phyloP scores from a whole-genome alignment of 2,113 vertebrate genomes.

The Poecilia latipinna region DNA sequence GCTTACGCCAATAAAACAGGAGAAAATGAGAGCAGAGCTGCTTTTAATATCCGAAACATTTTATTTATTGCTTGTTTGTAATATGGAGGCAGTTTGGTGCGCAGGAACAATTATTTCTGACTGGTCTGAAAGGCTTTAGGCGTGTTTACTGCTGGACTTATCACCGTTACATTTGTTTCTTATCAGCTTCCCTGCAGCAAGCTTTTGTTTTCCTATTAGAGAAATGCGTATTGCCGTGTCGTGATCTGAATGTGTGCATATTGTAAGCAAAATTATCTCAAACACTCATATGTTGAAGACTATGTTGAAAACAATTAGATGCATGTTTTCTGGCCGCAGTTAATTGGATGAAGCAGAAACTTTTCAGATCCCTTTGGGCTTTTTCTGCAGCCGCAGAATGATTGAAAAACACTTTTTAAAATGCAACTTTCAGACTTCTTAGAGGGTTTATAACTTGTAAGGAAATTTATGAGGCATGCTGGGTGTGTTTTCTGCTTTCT shows the following conservation, averaged over 20 bases:
- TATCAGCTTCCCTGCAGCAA: slow-evolving; percentile 6
- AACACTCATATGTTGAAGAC: background rate
- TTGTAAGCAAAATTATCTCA: slow-evolving; percentile 1
- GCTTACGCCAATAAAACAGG: background rate
- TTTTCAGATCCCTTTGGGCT: background rate
- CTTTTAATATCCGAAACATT: background rate
- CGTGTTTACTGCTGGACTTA: slow-evolving; percentile 4
- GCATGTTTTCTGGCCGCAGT: slow-evolving; percentile 5
- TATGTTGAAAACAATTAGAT: background rate
- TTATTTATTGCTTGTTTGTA: background rate
- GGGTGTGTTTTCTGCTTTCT: background rate
- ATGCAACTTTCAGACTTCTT: background rate
- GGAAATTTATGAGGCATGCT: background rate
- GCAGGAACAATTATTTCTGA: background rate
- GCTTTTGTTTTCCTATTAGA: background rate
- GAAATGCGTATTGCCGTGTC: background rate
- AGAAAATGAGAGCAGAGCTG: background rate
- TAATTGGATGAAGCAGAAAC: slow-evolving; percentile 12
- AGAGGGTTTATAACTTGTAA: background rate
- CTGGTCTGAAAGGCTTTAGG: background rate
- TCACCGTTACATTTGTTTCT: background rate
- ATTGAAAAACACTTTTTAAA: background rate
- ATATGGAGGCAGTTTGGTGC: background rate
- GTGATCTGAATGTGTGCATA: slow-evolving; percentile 12
- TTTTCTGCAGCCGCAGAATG: background rate